Conservation (phyloP, 2,888 invertebrate genomes). For the Tholera decimalis region DNA sequence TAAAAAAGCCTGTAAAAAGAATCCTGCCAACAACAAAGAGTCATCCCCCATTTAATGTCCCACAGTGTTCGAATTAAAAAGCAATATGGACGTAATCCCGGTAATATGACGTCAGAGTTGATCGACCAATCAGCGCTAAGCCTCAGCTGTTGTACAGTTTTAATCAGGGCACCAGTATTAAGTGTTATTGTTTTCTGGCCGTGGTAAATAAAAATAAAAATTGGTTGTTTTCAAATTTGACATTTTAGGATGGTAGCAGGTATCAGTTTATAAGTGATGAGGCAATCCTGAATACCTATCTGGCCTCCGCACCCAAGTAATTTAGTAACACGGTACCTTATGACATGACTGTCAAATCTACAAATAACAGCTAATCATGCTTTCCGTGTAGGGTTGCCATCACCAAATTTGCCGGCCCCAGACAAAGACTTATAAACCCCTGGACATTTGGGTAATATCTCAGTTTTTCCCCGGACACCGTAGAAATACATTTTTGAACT, state of each 20-base stretch:
- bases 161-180: constrained; percentile 46
- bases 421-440: too few species aligned
- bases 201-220: neutral
- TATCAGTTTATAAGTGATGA: neutral
- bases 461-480: too few species aligned
- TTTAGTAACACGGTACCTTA: too few species aligned
- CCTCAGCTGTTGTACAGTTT: constrained; percentile 56
- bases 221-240: neutral
- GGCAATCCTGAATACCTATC: too few species aligned
- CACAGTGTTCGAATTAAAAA: constrained; percentile 54
- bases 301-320: too few species aligned
- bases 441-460: too few species aligned
- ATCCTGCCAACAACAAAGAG: neutral
- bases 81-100: constrained; percentile 58
- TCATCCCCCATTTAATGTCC: constrained; percentile 5
- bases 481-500: too few species aligned
- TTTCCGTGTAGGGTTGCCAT: too few species aligned
- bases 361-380: too few species aligned
- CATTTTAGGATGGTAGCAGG: neutral
- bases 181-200: constrained; percentile 22
- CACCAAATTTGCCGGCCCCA: too few species aligned
- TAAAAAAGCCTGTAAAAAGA: neutral
- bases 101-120: constrained; percentile 52
- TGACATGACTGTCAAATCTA: too few species aligned
- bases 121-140: constrained; percentile 62